Base-by-base conservation (phyloP, 1,140 invertebrate species). In the Panulirus ornatus region DNA sequence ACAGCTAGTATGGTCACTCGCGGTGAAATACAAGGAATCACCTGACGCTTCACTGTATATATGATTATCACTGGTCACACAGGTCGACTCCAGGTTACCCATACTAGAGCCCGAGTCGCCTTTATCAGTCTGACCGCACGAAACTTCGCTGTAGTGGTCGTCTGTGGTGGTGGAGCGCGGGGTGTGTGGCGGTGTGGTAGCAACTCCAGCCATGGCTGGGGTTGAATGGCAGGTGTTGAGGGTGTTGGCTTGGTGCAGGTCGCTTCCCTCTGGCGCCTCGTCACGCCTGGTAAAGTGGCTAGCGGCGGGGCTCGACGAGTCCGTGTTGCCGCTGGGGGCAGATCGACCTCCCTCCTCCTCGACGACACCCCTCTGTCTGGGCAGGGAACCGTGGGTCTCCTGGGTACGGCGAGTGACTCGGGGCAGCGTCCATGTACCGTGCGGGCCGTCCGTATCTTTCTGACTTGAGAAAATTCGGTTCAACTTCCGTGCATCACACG, bases 361-460 rank as follows among this genome's bases (percentile, higher is more conserved):
- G 30, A 22, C 36, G 36, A 88, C 34, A 54, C 14, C 27, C 78
- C 27, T 54, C 38, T 51, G 44, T 54, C 86, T 88, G 58, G 63
- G 42, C 27, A 88, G 63, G 40, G 76, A 88, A n/a, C 58, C 86
- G 27, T 71, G 42, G 11, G 36, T 30, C 19, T 70, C 40, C 9
- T n/a, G 38, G 14, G 42, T n/a, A 30, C 78, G 86, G 14, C 78
- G 76, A 22, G 54, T 42, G 27, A 78, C 58, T 27, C 86, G 47
- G n/a, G 86, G 86, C 58, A 88, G 78, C 36, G 86, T 88, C 86
- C 86, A 88, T 5, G 78, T 88, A 19, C 78, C 54, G n/a, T 47
- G 30, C 36, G 9, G 42, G 30, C 36, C 34, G 5, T 16, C 40
- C 36, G 58, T 6, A 2, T 22, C 22, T 27, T 3, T 30, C 3